A percentile compares a stretch with the other conserved stretches of the same genome.
phyloP scores from a whole-genome alignment of 1,140 invertebrate species.

The Drosophila baimaii region DNA sequence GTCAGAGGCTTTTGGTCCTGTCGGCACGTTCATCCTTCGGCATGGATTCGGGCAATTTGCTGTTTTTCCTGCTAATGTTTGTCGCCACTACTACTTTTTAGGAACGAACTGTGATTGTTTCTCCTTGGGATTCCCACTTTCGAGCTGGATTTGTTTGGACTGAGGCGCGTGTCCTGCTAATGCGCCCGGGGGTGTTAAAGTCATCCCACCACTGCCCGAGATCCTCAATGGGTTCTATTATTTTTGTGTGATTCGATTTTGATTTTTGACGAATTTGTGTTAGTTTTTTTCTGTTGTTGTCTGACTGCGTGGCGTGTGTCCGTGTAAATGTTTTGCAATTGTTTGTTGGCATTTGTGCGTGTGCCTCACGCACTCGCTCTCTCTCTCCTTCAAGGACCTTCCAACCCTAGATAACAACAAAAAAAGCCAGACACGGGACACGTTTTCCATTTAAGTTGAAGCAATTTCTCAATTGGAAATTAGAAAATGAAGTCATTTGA shows the following conservation, averaged over 20 bases:
- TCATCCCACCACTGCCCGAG: constrained; percentile 43
- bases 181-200: constrained; percentile 76
- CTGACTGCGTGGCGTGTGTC: constrained; percentile 56
- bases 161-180: constrained; percentile 69
- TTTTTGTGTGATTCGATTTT: constrained; percentile 77
- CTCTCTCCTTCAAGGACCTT: constrained; percentile 32
- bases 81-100: constrained; percentile 63
- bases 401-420: constrained; percentile 38
- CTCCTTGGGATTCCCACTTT: constrained; percentile 36
- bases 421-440: constrained; percentile 30
- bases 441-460: constrained; percentile 70
- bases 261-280: constrained; percentile 76
- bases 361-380: constrained; percentile 63
- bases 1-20: constrained; percentile 46
- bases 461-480: constrained; percentile 76
- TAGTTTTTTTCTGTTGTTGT: constrained; percentile 54
- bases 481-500: constrained; percentile 79
- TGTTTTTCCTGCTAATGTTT: constrained; percentile 61
- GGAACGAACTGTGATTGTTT: constrained; percentile 68
- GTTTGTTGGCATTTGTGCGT: constrained; percentile 79
- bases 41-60: constrained; percentile 77
- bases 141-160: constrained; percentile 43
- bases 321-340: constrained; percentile 79
- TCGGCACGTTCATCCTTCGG: constrained; percentile 39
- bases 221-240: constrained; percentile 33